phyloP scores from a whole-genome alignment of 2,113 vertebrate species.

The Saccopteryx leptura region DNA sequence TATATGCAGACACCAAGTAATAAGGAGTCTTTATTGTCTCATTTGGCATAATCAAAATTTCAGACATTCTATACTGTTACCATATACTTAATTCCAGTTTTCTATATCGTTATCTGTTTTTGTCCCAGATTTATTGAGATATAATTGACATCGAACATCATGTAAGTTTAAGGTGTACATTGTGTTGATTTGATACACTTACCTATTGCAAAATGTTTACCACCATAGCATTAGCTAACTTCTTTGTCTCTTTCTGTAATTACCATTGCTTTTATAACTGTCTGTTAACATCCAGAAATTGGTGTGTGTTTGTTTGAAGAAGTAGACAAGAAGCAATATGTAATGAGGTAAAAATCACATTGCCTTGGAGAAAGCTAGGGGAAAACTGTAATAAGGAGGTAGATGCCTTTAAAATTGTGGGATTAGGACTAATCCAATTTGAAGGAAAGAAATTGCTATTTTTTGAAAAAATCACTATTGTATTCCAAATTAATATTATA shows the following conservation, averaged over 20 bases:
- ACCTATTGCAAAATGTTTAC: neutral
- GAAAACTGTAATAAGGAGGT: constrained; percentile 71
- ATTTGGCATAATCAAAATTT: constrained; percentile 80
- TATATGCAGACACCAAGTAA: neutral
- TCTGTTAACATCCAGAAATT: constrained; percentile 59
- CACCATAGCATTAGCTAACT: neutral
- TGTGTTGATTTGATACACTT: neutral
- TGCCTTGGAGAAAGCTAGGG: constrained; percentile 69
- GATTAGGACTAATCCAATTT: constrained; percentile 77
- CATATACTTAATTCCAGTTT: constrained; percentile 72
- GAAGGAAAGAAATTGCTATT: constrained; percentile 21
- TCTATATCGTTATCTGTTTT: constrained; percentile 62
- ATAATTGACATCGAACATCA: neutral
- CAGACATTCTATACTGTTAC: constrained; percentile 59
- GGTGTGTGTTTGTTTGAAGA: constrained; percentile 63
- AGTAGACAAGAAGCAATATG: constrained; percentile 77
- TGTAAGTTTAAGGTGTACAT: neutral
- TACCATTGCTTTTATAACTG: neutral
- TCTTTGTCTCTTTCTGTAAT: neutral
- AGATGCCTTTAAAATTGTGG: constrained; percentile 72
- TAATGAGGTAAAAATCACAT: constrained; percentile 78
- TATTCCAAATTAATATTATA: constrained; percentile 79
- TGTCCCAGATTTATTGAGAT: neutral
- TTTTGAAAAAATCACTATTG: neutral
- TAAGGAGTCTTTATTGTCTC: constrained; percentile 70